Conservation (phyloP, 2,797 vertebrate species). For the Tenualosa thibaudeaui region DNA sequence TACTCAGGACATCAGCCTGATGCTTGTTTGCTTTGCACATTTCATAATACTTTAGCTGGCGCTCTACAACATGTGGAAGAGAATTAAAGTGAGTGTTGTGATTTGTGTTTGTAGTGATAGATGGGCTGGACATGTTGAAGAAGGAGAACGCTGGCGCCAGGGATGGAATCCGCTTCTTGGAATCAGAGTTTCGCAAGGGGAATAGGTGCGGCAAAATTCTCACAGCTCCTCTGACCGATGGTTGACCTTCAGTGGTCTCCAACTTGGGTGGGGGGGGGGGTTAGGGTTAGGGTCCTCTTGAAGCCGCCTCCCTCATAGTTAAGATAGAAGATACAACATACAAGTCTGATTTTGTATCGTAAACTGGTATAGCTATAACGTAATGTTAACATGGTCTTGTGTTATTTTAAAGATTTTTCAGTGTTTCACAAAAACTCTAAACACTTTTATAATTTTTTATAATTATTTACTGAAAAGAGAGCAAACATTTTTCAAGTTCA, state of each 20-base stretch:
- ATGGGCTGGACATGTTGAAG: conserved; percentile 92
- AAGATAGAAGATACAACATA: too few species aligned
- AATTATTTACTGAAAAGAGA: too few species aligned
- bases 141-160: conserved; percentile 91
- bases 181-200: conserved; percentile 95
- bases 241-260: background rate
- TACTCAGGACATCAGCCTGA: background rate
- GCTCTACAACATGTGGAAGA: background rate
- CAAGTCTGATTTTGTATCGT: too few species aligned
- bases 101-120: conserved; percentile 79
- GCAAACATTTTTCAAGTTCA: too few species aligned
- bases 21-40: background rate
- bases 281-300: too few species aligned
- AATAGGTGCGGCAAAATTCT: conserved; percentile 79
- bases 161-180: conserved; percentile 92
- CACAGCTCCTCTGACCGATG: background rate
- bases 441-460: too few species aligned
- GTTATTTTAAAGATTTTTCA: background rate
- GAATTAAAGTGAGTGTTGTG: background rate
- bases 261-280: background rate
- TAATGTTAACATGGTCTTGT: background rate
- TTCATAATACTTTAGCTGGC: background rate
- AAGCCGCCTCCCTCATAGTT: background rate
- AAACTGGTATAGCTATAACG: background rate
- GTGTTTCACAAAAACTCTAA: too few species aligned